Base-by-base conservation (phyloP, 2,113 vertebrate species). In the Sinocyclocheilus grahami region DNA sequence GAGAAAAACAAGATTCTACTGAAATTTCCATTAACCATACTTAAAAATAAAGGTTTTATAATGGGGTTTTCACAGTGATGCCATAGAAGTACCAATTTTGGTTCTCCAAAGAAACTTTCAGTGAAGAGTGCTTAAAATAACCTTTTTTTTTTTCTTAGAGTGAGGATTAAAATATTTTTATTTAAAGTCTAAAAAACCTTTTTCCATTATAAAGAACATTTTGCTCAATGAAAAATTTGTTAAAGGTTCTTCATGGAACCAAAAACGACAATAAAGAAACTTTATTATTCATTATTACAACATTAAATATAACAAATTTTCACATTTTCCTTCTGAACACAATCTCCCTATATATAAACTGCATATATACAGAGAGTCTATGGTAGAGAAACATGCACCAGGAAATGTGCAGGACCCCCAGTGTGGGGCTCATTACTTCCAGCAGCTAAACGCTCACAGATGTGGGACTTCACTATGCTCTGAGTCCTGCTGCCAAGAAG, bases 391-490 rank as follows among this genome's bases (percentile, higher is more conserved):
- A 83, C 30, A 86, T 83, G 86, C 11, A 74, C 84, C 86, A 78
- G 78, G 84, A 88, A 86, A 86, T 88, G 85, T 85, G 85, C 74
- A 5, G 80, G 79, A 80, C 82, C 67, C 89, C 81, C 42, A 65
- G 84, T 58, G 33, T 72, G 80, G 24, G 80, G 90, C 90, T 91
- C 90, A 89, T 92, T 91, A 92, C 85, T 90, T 84, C 63, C 74
- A 89, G 84, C 81, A 89, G 92, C 90, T 95, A 94, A 95, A 94
- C 93, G 92, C 90, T 94, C 92, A 88, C 94, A 95, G 94, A 95
- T 95, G 94, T 95, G 90, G 69, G 48, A 82, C 82, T 88, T 79
- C 33, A 71, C 58, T 86, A 30, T 58, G 76, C 84, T 83, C 48
- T 27, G 1, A 33, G 83, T 86, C 91, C 85, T 78, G 71, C 89